These are phyloP conservation scores for Drosophila gunungcola DNA, from an alignment of 1,140 invertebrate genomes.

Conservation along the genomic window DNA sequence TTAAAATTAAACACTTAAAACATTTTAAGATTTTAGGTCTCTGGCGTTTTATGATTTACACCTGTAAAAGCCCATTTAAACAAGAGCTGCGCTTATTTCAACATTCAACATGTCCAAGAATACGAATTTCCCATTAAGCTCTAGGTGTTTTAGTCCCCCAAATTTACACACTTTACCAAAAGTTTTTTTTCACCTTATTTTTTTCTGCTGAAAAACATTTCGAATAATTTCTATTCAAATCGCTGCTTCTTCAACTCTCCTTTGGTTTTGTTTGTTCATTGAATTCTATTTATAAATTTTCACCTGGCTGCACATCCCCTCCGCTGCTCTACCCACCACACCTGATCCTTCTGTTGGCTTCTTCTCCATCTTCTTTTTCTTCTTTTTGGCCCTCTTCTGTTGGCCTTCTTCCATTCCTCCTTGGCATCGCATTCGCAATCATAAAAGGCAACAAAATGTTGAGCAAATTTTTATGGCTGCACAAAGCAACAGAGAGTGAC, in stretches of 20 bases:
- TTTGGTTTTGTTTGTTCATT: slow-evolving; percentile 36
- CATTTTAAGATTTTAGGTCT: neutral
- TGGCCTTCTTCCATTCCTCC: neutral
- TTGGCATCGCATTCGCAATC: slow-evolving; percentile 25
- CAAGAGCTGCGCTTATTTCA: neutral
- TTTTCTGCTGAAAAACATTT: slow-evolving; percentile 11
- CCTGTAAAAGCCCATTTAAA: too few relatives aligned
- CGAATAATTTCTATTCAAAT: slow-evolving; percentile 40
- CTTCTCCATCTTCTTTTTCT: neutral
- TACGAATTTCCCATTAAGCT: slow-evolving; percentile 2
- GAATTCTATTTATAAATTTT: slow-evolving; percentile 50
- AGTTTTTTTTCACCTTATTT: neutral
- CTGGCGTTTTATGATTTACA: too few relatives aligned
- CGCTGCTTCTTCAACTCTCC: neutral
- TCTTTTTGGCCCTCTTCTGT: too few relatives aligned
- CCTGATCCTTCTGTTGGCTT: slow-evolving; percentile 17
- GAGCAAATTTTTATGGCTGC: slow-evolving; percentile 59
- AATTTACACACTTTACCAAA: slow-evolving; percentile 8
- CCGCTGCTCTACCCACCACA: neutral
- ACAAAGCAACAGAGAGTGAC: slow-evolving; percentile 34
- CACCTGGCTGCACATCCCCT: slow-evolving; percentile 20
- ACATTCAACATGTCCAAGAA: neutral
- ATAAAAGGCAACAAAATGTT: slow-evolving; percentile 61
- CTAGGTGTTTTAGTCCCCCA: slow-evolving; percentile 7
- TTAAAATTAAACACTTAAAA: neutral